Evolutionary conservation across 2,797 vertebrate species (phyloP), one percentile per base, ranked within the genome.

Genomic region (Girardinus metallicus): DNA sequence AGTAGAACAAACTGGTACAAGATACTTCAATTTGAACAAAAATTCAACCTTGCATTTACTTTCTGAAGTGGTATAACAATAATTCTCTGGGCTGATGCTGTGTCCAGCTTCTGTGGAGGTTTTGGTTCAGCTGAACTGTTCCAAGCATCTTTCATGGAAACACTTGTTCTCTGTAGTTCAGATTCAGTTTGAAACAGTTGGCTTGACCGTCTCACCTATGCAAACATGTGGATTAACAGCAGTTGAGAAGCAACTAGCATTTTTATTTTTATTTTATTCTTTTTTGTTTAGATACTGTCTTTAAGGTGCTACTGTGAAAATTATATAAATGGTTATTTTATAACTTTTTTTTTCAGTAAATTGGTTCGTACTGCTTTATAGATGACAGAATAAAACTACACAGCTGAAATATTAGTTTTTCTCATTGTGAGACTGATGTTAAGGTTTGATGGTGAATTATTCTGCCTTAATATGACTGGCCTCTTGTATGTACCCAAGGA

Each of bases 261-360:
- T 66, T 76, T 60, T 74, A 21, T 2, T 43, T 31, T 57, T n/a
- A n/a, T n/a, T n/a, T n/a, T n/a, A n/a, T n/a, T n/a, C n/a, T 36
- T 57, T 26, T 78, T 39, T 71, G 85, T 83, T 81, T 75, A 77
- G 81, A 82, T 83, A 64, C 77, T 85, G 70, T 90, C 86, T 91
- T 88, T 66, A 78, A 84, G 85, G 72, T 76, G 76, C 51, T 73
- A 81, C 86, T 93, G 90, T 92, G 86, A 91, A 85, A 78, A 82
- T 83, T 16, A 78, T 76, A 85, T 79, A 51, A 77, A 75, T 80
- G n/a, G 16, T 83, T 9, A 77, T 75, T 60, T 75, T 4, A 91
- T 91, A 29, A 29, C 91, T 86, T 87, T 41, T 39, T 68, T 41
- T 26, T 68, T 26, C 4, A 10, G 66, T 87, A 88, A 77, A 76